phyloP scores from a whole-genome alignment of 1,140 invertebrate genomes.

The Microplitis demolitor region DNA sequence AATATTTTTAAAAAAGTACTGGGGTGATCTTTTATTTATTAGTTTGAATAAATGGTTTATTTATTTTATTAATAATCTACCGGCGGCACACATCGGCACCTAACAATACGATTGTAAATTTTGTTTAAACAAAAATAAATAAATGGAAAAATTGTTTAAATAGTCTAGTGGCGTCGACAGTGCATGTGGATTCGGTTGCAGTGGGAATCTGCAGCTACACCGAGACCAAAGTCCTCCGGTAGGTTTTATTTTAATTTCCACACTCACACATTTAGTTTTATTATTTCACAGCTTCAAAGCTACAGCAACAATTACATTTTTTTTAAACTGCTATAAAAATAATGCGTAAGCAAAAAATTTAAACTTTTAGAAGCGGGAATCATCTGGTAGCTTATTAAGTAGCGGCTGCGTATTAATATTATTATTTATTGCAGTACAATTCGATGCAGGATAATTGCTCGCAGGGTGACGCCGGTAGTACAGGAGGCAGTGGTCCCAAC shows the following conservation, averaged over 20 bases:
- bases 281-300: slow-evolving; percentile 1
- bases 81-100: no score
- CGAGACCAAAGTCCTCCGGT: slow-evolving; percentile 57
- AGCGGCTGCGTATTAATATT: not conserved
- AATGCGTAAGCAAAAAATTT: no score
- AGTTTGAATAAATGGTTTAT: no score
- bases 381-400: no score
- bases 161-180: slow-evolving; percentile 55
- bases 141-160: slow-evolving; percentile 28
- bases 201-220: slow-evolving; percentile 55
- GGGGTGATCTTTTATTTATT: no score
- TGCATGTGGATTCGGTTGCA: slow-evolving; percentile 47
- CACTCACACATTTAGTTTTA: not conserved
- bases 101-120: not conserved
- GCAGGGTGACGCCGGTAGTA: slow-evolving; percentile 39
- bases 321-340: no score
- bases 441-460: slow-evolving; percentile 63
- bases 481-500: not conserved
- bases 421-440: slow-evolving; percentile 52
- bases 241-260: slow-evolving; percentile 40
- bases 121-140: not conserved
- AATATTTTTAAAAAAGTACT: no score
- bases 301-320: slow-evolving; percentile 11
- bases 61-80: no score
- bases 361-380: no score